Evolutionary conservation across 2,113 vertebrate species (phyloP).

Genomic region (Planiliza haematocheilus): DNA sequence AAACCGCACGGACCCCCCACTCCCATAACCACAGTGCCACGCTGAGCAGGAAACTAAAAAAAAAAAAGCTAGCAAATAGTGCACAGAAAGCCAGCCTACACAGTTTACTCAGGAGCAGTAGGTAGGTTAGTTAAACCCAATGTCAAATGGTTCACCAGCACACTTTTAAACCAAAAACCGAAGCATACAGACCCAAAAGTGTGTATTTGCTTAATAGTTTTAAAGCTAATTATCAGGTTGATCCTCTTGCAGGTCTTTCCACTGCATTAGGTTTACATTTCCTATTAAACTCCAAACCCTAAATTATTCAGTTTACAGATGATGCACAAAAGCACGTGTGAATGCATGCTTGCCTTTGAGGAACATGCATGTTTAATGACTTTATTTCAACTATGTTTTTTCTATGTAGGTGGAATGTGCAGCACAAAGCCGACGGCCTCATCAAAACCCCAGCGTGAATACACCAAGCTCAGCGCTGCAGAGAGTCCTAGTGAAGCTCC

Average conservation of each 20-base stretch:
- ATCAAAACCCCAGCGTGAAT: no score
- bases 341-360: no score
- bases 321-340: no score
- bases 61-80: slow-evolving; percentile 14
- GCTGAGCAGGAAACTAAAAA: slow-evolving; percentile 53
- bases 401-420: no score
- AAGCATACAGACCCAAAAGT: background rate
- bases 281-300: background rate
- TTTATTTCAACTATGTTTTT: no score
- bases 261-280: background rate
- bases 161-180: background rate
- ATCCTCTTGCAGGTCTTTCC: no score
- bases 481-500: background rate
- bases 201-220: no score
- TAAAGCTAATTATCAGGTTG: background rate
- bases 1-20: slow-evolving; percentile 65
- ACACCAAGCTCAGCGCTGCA: no score
- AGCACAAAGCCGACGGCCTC: no score
- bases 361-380: no score
- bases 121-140: no score
- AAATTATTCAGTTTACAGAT: no score
- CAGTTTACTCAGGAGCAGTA: background rate
- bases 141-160: background rate
- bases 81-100: slow-evolving; percentile 17
- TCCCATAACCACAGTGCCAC: slow-evolving; percentile 30